Base-by-base conservation (phyloP, 2,113 vertebrate species). In the Rhinolophus ferrumequinum region DNA sequence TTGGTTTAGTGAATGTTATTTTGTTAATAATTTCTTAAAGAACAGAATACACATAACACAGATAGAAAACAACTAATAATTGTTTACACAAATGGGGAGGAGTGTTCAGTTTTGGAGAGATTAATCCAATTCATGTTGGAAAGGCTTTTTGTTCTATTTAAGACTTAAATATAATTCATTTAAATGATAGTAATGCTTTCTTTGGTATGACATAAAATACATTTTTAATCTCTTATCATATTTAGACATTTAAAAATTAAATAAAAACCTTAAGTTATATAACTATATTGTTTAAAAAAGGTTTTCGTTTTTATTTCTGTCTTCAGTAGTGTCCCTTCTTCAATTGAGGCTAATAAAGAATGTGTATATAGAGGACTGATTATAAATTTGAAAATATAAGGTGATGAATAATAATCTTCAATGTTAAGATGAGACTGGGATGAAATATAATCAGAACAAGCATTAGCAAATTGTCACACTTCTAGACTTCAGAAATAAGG, bases 371-470 rank as follows among this genome's bases (percentile, higher is more conserved):
- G 62, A 84, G 52, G 50, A 52, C 73, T 62, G n/a, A 82, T 38
- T 35, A 1, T 64, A 50, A 60, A 58, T 72, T 75, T 73, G 69
- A 67, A 89, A 79, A 73, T 73, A 62, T 67, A 85, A 62, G 18
- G 9, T 85, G 84, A 83, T 80, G n/a, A 54, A 35, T 54, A 87
- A 94, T 75, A 76, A 58, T 67, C 84, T 90, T 95, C 30, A 80
- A 8, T 77, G 56, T 67, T 47, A 62, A 81, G 52, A 30, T 24
- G 26, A 35, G 67, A 64, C 72, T 50, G 66, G n/a, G 16, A 38
- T 94, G 35, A 73, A 89, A 80, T 88, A 21, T 38, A 28, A 82
- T 79, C 54, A 54, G 70, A 77, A 81, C 84, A 95, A 81, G 14
- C 82, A 33, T 83, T 80, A 80, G 50, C 69, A 67, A 52, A 66